phyloP scores from a whole-genome alignment of 2,797 vertebrate species.

The Anas acuta region DNA sequence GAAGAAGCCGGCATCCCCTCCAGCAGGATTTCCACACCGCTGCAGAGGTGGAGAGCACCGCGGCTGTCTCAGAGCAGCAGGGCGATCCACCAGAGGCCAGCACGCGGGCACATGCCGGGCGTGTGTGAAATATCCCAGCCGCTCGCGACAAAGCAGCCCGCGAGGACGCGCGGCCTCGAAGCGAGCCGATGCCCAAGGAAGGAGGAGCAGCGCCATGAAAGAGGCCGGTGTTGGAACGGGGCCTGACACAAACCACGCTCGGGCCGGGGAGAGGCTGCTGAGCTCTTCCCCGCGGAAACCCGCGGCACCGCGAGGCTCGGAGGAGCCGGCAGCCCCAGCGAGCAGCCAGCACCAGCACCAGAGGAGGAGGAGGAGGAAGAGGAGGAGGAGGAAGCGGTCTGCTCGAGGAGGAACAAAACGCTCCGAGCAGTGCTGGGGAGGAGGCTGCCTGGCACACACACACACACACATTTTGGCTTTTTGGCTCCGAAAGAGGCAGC shows the following conservation, averaged over 20 bases:
- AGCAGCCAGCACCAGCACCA: background rate
- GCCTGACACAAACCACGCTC: fast-evolving
- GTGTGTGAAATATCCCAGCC: background rate
- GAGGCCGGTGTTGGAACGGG: background rate
- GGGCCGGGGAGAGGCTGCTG: fast-evolving
- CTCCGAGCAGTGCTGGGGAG: background rate
- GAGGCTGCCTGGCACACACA: fast-evolving
- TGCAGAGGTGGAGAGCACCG: background rate
- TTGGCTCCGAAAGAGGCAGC: background rate
- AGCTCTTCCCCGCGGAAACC: background rate
- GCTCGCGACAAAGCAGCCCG: background rate
- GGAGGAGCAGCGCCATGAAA: slow-evolving; percentile 2
- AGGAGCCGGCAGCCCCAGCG: background rate
- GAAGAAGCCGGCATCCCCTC: background rate
- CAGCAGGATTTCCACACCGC: background rate
- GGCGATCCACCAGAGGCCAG: background rate
- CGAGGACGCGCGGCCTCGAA: background rate
- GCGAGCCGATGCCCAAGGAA: background rate
- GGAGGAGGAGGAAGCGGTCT: background rate
- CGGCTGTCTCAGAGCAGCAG: background rate
- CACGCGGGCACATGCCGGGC: background rate
- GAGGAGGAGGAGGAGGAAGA: background rate
- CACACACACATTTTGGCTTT: background rate
- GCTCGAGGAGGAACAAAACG: background rate
- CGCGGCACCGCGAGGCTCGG: background rate